Evolutionary conservation across 2,113 vertebrate species (phyloP).

Genomic region (Lanius ludovicianus): DNA sequence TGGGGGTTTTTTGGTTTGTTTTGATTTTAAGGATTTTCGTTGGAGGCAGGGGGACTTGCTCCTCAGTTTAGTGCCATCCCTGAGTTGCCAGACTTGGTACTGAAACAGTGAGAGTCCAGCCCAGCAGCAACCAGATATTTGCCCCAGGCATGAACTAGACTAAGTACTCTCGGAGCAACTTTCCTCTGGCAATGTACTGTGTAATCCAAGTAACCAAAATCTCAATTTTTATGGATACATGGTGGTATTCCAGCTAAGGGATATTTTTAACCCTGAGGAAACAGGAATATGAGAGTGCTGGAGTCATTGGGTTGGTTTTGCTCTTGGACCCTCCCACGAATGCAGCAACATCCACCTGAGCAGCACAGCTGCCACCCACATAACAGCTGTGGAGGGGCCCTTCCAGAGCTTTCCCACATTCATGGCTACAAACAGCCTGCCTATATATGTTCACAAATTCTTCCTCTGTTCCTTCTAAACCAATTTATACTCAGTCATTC

Average conservation of each 20-base stretch:
- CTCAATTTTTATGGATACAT: background rate
- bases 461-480: background rate
- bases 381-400: background rate
- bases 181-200: background rate
- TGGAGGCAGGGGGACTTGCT: background rate
- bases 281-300: background rate
- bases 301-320: background rate
- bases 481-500: background rate
- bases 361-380: rapidly evolving
- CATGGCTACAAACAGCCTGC: background rate
- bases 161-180: background rate
- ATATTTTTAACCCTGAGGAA: background rate
- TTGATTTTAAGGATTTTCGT: background rate
- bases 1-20: background rate
- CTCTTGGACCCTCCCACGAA: background rate
- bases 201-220: background rate
- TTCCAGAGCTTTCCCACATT: background rate
- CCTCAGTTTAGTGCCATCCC: background rate
- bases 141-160: background rate
- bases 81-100: rapidly evolving
- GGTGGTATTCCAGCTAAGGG: background rate
- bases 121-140: background rate
- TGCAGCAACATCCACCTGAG: background rate
- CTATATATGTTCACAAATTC: background rate
- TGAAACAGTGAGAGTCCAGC: background rate